Evolutionary conservation across 2,113 vertebrate genomes (phyloP), one percentile per base, ranked within the genome.

Genomic region (Pluvianellus socialis): DNA sequence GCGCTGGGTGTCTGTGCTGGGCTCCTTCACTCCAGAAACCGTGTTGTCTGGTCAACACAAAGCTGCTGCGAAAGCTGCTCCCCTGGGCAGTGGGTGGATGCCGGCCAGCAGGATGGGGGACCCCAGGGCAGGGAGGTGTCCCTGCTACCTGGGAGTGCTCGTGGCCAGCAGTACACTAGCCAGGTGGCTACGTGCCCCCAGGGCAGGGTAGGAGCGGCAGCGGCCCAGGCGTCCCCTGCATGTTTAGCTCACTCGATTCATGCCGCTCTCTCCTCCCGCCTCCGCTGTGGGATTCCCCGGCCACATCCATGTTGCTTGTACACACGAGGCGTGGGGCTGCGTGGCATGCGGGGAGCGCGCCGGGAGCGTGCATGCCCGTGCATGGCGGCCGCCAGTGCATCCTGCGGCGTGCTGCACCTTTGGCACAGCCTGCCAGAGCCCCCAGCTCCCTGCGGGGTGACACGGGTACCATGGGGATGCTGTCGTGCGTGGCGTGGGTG

Each of bases 341-440:
- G 0, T 47, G 35, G 19, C 1, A 8, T 32, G 45, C 45, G 2
- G 7, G 49, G n/a, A 88, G 44, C 14, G 2, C 5, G 3, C 50
- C 2, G 7, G 44, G n/a, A 88, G 52, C 14, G 2, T 8, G 3
- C 4, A 1, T 77, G 65, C 56, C 70, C 20, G 0, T 33, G 49
- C 20, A 0, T 5, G 4, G 1, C 2, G 5, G 19, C 40, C 2
- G 5, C 67, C 0, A 0, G 5, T 9, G 24, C 1, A 4, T 88
- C 66, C 67, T 40, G 65, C 26, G 49, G 9, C 5, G 1, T 0
- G 10, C 77, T 61, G 56, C 33, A 3, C 15, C 21, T 0, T 49
- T 0, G 3, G 28, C 74, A 65, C 38, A 13, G 67, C 71, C 26
- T 4, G 32, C 0, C 0, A 73, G 62, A 76, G 33, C 22, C 52